Percentiles rank a stretch among this genome's conserved stretches.
phyloP scores from a whole-genome alignment of 2,888 invertebrate species.

The Pteria penguin region DNA sequence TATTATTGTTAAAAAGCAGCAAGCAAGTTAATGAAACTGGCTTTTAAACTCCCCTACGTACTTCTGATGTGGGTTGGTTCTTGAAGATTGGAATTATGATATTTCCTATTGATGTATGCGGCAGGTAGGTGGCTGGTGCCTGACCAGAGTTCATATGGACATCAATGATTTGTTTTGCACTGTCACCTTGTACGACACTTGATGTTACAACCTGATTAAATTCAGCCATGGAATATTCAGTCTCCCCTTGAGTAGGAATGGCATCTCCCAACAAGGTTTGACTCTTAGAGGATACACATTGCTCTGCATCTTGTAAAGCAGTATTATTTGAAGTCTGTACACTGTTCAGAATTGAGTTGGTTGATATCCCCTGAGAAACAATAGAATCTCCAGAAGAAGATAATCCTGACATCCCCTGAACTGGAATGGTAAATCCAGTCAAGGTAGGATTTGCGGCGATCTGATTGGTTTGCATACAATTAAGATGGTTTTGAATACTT shows the following conservation, averaged over 20 bases:
- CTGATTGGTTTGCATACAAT: not conserved
- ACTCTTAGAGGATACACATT: not conserved
- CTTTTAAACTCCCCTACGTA: too few relatives aligned
- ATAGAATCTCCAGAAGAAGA: not conserved
- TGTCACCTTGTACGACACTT: not conserved
- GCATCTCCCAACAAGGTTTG: not conserved
- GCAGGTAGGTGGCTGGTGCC: not conserved
- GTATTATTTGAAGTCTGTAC: not conserved
- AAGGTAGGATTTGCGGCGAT: not conserved
- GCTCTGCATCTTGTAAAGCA: not conserved
- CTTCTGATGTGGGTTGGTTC: not conserved
- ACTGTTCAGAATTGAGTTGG: not conserved
- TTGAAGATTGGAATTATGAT: not conserved
- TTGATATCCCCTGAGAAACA: not conserved
- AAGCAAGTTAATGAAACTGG: too few relatives aligned
- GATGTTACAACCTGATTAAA: not conserved
- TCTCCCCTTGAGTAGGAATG: not conserved
- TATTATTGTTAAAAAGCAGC: too few relatives aligned
- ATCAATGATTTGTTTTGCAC: not conserved
- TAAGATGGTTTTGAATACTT: not conserved
- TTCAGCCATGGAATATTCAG: not conserved
- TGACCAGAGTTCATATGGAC: not conserved
- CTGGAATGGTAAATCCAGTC: not conserved
- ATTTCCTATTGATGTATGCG: not conserved
- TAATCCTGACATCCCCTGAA: not conserved